A percentile compares a stretch with the other conserved stretches of the same genome.
Conservation (phyloP, 2,797 vertebrate species). For the Gadopsis marmoratus region DNA sequence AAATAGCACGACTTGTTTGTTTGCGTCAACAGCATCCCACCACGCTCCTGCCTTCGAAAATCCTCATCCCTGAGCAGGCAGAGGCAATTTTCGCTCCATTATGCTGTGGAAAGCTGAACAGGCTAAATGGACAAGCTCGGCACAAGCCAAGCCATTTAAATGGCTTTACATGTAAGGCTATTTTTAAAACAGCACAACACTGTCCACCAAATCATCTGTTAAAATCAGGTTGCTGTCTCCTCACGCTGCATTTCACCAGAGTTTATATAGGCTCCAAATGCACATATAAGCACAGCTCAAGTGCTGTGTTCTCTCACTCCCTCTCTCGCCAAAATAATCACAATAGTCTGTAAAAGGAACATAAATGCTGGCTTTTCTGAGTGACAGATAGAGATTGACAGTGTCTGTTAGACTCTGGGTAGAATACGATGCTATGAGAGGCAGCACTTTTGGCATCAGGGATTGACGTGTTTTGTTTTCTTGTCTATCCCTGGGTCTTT, state of each 20-base stretch:
- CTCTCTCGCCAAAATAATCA: slow-evolving; percentile 13
- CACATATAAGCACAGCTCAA: slow-evolving; percentile 2
- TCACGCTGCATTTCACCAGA: slow-evolving; percentile 6
- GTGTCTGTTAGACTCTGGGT: slow-evolving; percentile 40
- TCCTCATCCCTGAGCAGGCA: slow-evolving; percentile 57
- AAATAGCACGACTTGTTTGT: slow-evolving; percentile 52
- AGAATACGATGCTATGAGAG: slow-evolving; percentile 38
- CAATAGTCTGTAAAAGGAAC: slow-evolving; percentile 22
- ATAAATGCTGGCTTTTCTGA: slow-evolving; percentile 28
- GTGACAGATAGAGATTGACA: slow-evolving; percentile 57
- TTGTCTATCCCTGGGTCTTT: slow-evolving; percentile 45
- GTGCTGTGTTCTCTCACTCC: slow-evolving; percentile 12
- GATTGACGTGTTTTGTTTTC: slow-evolving; percentile 64
- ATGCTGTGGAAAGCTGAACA: slow-evolving; percentile 65
- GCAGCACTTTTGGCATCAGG: slow-evolving; percentile 44
- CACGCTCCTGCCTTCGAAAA: slow-evolving; percentile 58
- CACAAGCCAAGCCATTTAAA: slow-evolving; percentile 71
- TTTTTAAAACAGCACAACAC: slow-evolving; percentile 68
- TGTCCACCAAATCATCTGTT: slow-evolving; percentile 55
- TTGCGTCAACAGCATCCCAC: slow-evolving; percentile 46
- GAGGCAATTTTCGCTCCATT: slow-evolving; percentile 72
- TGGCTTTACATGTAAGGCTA: slow-evolving; percentile 57
- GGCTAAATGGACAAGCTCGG: slow-evolving; percentile 65
- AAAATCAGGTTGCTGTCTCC: slow-evolving; percentile 54
- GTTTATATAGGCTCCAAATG: slow-evolving; percentile 34